A percentile compares a stretch with the other conserved stretches of the same genome.
Evolutionary conservation across 2,888 invertebrate genomes (phyloP).

Genomic region (Trichacis sp.): DNA sequence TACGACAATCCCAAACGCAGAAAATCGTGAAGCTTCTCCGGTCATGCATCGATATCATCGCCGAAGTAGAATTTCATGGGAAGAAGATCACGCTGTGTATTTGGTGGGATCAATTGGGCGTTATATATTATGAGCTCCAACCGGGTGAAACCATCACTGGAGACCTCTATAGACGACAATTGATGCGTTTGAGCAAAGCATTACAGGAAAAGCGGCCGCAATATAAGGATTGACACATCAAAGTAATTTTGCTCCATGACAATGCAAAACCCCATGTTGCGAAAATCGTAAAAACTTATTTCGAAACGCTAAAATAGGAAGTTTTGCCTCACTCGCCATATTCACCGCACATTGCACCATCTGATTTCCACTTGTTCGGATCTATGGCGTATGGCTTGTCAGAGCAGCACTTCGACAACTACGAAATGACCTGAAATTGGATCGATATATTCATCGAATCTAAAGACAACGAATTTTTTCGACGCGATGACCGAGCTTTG

Average conservation of each 20-base stretch:
- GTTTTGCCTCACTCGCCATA: background rate
- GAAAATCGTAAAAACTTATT: constrained; percentile 4
- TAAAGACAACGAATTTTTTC: no score
- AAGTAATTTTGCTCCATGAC: constrained; percentile 31
- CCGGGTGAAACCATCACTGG: constrained; percentile 26
- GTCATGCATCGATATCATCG: background rate
- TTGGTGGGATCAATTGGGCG: background rate
- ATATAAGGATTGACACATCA: constrained; percentile 23
- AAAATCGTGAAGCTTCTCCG: background rate
- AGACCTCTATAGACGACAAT: constrained; percentile 25
- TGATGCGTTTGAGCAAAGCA: constrained; percentile 27
- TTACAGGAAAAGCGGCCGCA: constrained; percentile 17
- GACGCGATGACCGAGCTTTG: no score
- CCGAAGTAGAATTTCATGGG: background rate
- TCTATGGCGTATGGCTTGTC: background rate
- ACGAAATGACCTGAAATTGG: no score
- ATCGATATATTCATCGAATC: no score
- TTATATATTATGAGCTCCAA: constrained; percentile 28
- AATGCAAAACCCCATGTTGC: constrained; percentile 18
- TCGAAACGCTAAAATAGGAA: constrained; percentile 2
- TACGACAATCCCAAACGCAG: no score
- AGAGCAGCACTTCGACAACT: no score
- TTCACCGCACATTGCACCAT: no score
- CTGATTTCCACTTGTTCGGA: background rate
- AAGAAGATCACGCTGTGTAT: background rate